These are phyloP conservation scores for Ganaspis brasiliensis DNA, from an alignment of 2,888 invertebrate species.

Conservation along the genomic window DNA sequence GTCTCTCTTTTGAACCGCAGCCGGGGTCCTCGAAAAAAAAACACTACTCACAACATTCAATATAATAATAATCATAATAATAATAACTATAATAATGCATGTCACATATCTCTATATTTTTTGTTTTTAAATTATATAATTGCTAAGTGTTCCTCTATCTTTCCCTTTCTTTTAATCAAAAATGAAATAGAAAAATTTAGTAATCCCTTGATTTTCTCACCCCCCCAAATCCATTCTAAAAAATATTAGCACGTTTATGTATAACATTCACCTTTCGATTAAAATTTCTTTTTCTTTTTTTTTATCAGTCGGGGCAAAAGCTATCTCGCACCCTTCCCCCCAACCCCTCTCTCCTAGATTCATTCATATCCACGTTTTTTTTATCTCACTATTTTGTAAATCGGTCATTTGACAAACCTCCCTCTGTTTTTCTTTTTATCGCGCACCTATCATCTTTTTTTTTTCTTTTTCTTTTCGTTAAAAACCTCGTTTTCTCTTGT, in stretches of 20 bases:
- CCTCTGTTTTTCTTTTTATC: conserved; percentile 15
- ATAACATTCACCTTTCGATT: conserved; percentile 22
- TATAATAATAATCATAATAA: conserved; percentile 72
- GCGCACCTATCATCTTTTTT: not conserved
- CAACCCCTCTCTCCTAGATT: conserved; percentile 30
- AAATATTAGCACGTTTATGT: conserved; percentile 38
- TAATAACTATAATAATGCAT: conserved; percentile 71
- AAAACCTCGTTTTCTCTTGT: conserved; percentile 18
- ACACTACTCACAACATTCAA: conserved; percentile 79
- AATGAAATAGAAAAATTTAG: conserved; percentile 35
- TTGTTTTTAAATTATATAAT: conserved; percentile 39
- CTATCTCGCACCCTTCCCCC: conserved; percentile 26
- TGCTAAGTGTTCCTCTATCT: conserved; percentile 46
- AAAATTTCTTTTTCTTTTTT: conserved; percentile 1
- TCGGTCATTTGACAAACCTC: conserved; percentile 18
- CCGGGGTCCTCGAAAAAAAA: conserved; percentile 68
- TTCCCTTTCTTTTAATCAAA: conserved; percentile 39
- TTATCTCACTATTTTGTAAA: conserved; percentile 41
- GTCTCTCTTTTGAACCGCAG: conserved; percentile 62
- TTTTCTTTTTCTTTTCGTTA: not conserved
- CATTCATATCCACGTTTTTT: conserved; percentile 38
- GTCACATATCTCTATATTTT: conserved; percentile 67
- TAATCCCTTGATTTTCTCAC: not conserved
- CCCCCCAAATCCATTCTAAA: not conserved
- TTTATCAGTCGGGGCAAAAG: conserved; percentile 41